Evolutionary conservation across 2,113 vertebrate genomes (phyloP).

Genomic region (Bos javanicus): DNA sequence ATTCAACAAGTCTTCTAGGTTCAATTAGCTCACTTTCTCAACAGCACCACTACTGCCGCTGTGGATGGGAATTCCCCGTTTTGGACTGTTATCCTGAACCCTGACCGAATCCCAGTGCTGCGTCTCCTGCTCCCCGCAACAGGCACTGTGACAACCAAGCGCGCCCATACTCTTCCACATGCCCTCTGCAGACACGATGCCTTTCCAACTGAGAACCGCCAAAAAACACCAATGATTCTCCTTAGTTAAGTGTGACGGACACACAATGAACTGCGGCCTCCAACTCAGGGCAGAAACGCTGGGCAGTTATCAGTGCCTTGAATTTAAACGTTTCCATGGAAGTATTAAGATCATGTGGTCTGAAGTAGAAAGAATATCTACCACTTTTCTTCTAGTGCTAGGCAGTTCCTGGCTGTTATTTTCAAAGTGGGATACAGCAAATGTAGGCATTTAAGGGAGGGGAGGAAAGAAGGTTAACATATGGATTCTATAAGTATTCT

Average conservation of each 20-base stretch:
- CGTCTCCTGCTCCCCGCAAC: neutral
- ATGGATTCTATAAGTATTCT: neutral
- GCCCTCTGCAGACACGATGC: neutral
- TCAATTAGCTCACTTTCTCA: neutral
- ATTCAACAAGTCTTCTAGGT: neutral
- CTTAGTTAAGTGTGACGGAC: neutral
- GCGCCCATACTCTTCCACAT: neutral
- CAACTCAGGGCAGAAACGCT: neutral
- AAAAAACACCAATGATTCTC: neutral
- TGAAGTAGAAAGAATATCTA: neutral
- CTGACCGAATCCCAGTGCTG: neutral
- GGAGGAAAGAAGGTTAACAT: neutral
- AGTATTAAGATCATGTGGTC: neutral
- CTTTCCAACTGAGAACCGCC: neutral
- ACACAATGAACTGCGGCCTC: neutral
- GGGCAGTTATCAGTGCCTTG: neutral
- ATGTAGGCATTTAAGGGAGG: neutral
- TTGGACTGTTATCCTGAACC: neutral
- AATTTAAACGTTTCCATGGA: neutral
- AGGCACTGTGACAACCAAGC: neutral
- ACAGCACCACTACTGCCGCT: neutral
- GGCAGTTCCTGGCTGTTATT: neutral
- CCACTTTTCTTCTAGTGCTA: neutral
- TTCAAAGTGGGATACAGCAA: constrained; percentile 21
- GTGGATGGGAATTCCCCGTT: neutral